A percentile compares a stretch with the other conserved stretches of the same genome.
phyloP scores from a whole-genome alignment of 1,140 invertebrate genomes.

The Drosophila mauritiana region DNA sequence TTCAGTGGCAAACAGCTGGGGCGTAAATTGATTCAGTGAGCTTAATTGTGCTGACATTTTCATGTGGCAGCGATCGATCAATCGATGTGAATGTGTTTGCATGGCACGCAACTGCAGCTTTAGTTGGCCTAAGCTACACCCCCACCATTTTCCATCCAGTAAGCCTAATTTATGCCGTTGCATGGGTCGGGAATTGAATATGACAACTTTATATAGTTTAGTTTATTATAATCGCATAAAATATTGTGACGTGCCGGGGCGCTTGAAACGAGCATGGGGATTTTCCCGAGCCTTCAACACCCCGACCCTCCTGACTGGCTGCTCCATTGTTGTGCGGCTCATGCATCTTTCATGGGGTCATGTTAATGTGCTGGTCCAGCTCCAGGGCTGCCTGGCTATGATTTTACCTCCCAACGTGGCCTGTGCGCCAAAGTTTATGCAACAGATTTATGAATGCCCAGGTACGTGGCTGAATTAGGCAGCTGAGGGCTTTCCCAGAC shows the following conservation, averaged over 20 bases:
- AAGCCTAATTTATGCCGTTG: constrained; percentile 79
- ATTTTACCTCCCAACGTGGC: constrained; percentile 4
- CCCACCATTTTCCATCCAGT: constrained; percentile 13
- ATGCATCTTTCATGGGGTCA: constrained; percentile 73
- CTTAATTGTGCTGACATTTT: constrained; percentile 80
- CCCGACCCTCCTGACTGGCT: background rate
- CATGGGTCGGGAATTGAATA: constrained; percentile 71
- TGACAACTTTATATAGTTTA: constrained; percentile 78
- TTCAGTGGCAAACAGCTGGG: constrained; percentile 42
- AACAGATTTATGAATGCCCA: constrained; percentile 74
- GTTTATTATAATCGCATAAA: constrained; percentile 83
- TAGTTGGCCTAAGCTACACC: background rate
- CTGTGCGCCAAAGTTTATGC: constrained; percentile 64
- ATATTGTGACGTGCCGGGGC: constrained; percentile 59
- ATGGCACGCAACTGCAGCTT: constrained; percentile 49
- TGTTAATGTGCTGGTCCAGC: constrained; percentile 58
- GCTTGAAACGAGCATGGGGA: constrained; percentile 42
- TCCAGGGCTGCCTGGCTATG: constrained; percentile 32
- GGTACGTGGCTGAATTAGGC: constrained; percentile 59
- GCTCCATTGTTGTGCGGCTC: constrained; percentile 49
- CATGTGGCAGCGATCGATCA: constrained; percentile 71
- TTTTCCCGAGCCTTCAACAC: constrained; percentile 9
- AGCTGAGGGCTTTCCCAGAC: constrained; percentile 56
- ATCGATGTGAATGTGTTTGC: constrained; percentile 35
- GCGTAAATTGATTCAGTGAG: constrained; percentile 75